Conservation (phyloP, 2,113 vertebrate genomes). For the Phodopus roborovskii region DNA sequence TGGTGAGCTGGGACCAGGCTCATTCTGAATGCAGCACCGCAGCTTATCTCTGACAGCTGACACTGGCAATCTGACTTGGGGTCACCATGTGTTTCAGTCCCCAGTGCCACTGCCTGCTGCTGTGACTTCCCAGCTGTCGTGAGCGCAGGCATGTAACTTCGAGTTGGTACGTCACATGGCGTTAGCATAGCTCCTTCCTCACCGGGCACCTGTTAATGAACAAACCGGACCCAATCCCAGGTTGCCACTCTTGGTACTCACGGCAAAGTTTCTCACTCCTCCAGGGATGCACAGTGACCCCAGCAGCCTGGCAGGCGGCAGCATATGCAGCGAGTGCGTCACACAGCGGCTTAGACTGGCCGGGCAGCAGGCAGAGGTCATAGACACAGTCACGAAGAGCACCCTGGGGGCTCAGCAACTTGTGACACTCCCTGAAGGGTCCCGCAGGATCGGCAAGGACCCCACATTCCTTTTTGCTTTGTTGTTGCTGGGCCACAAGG, state of each 20-base stretch:
- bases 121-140: neutral
- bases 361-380: constrained; percentile 85
- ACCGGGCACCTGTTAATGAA: neutral
- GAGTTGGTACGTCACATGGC: neutral
- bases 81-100: neutral
- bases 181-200: neutral
- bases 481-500: constrained; percentile 62
- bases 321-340: constrained; percentile 85
- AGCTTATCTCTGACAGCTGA: neutral
- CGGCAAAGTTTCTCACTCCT: constrained; percentile 85
- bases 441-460: constrained; percentile 75
- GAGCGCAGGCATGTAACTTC: neutral
- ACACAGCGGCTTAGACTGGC: constrained; percentile 84
- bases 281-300: constrained; percentile 85
- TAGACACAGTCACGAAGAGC: constrained; percentile 85
- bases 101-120: neutral
- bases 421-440: constrained; percentile 85
- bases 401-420: constrained; percentile 80
- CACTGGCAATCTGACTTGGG: neutral
- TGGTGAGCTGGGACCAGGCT: neutral
- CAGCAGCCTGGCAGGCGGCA: constrained; percentile 82
- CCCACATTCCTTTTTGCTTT: constrained; percentile 84
- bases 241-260: constrained; percentile 81
- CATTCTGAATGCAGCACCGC: too few relatives aligned
- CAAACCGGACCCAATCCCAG: neutral